Conservation (phyloP, 2,797 vertebrate genomes). For the Anguilla pacifica region DNA sequence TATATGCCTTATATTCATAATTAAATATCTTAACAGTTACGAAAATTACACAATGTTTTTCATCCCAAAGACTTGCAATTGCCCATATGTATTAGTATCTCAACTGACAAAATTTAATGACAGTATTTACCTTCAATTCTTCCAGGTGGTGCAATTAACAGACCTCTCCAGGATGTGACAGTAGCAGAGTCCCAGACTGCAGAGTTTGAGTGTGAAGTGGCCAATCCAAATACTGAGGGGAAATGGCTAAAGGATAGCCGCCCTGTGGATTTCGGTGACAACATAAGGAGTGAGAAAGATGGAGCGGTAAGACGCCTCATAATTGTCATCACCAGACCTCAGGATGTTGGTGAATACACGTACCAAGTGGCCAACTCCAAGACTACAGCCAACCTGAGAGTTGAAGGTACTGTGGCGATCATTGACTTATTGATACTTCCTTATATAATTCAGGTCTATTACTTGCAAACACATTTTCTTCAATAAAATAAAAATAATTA, state of each 20-base stretch:
- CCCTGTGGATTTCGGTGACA: conserved; percentile 76
- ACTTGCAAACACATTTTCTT: neutral
- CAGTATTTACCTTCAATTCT: neutral
- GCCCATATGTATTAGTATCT: too few relatives aligned
- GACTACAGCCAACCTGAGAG: conserved; percentile 89
- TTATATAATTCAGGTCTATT: neutral
- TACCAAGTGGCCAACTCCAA: conserved; percentile 95
- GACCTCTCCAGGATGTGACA: conserved; percentile 86
- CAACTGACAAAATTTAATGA: too few relatives aligned
- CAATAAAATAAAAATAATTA: neutral
- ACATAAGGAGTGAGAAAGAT: conserved; percentile 76
- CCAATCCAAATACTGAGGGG: conserved; percentile 87
- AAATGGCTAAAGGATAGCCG: conserved; percentile 88
- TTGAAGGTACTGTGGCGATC: conserved; percentile 79
- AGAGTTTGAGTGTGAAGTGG: conserved; percentile 90
- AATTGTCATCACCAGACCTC: conserved; percentile 81
- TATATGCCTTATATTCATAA: too few relatives aligned
- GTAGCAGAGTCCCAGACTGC: conserved; percentile 93
- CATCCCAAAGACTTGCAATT: too few relatives aligned
- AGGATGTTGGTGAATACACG: conserved; percentile 92
- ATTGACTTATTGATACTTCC: neutral
- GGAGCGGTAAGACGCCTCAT: conserved; percentile 84
- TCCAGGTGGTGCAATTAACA: conserved; percentile 93
- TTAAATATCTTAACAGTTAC: too few relatives aligned
- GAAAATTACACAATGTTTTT: too few relatives aligned